A percentile compares a stretch with the other conserved stretches of the same genome.
phyloP scores from a whole-genome alignment of 2,797 vertebrate genomes.

The Spheniscus humboldti region DNA sequence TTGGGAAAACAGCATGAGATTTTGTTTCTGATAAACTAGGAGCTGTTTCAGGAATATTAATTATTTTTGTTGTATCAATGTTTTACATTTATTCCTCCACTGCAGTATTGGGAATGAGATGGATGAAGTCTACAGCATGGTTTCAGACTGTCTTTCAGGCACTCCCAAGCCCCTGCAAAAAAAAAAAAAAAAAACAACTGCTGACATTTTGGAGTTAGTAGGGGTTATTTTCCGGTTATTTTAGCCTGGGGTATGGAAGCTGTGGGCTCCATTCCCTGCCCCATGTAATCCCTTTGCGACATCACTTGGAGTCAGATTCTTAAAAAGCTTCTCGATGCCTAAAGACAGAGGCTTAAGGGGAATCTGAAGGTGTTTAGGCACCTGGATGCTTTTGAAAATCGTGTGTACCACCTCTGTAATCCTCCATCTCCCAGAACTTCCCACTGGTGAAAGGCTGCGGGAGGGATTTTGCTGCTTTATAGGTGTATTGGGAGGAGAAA shows the following conservation, averaged over 20 bases:
- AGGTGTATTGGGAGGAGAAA: neutral
- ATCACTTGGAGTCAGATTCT: neutral
- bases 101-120: neutral
- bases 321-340: neutral
- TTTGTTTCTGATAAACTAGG: constrained; percentile 43
- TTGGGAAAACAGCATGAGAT: constrained; percentile 40
- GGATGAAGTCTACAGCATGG: neutral
- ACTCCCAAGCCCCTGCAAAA: neutral
- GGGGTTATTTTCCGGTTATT: neutral
- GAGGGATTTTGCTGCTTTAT: neutral
- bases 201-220: neutral
- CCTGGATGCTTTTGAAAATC: neutral
- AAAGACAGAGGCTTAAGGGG: neutral
- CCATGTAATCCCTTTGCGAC: neutral
- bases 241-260: neutral
- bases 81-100: neutral
- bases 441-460: neutral
- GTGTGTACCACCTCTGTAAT: neutral
- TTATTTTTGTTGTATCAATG: neutral
- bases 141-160: neutral
- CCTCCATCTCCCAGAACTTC: neutral
- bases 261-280: neutral
- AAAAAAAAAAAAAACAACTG: neutral
- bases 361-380: neutral
- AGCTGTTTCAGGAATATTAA: constrained; percentile 33